Percentiles rank a stretch among this genome's conserved stretches.
Evolutionary conservation across 2,113 vertebrate species (phyloP).

Genomic region (Acrocephalus arundinaceus): DNA sequence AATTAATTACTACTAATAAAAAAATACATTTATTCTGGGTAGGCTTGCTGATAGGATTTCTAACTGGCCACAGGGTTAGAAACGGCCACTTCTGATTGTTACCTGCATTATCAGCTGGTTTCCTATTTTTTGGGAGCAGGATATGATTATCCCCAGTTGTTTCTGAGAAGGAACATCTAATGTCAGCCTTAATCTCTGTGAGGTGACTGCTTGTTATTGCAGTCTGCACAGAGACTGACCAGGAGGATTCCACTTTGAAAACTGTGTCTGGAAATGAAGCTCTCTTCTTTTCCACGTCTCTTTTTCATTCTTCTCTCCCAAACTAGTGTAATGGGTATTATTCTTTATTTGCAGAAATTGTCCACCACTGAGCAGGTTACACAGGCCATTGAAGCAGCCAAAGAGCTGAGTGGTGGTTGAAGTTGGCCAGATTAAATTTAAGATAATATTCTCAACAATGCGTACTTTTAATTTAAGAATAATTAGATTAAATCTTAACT

Average conservation of each 20-base stretch:
- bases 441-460: background rate
- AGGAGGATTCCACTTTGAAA: background rate
- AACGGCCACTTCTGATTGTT: background rate
- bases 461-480: background rate
- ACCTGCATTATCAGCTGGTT: background rate
- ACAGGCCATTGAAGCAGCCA: background rate
- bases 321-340: background rate
- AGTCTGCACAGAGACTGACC: background rate
- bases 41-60: background rate
- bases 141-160: background rate
- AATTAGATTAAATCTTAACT: background rate
- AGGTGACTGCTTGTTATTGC: background rate
- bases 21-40: constrained; percentile 13
- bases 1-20: constrained; percentile 58
- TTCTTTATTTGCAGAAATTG: background rate
- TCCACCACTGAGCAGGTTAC: background rate
- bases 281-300: background rate
- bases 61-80: background rate
- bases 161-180: background rate
- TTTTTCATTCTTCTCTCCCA: background rate
- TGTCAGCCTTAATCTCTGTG: background rate
- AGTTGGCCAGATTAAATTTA: background rate
- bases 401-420: background rate
- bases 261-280: background rate
- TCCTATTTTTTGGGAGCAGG: background rate